These are phyloP conservation scores for Gastracanthus pulcherrimus DNA, from an alignment of 2,888 invertebrate genomes.

Conservation along the genomic window DNA sequence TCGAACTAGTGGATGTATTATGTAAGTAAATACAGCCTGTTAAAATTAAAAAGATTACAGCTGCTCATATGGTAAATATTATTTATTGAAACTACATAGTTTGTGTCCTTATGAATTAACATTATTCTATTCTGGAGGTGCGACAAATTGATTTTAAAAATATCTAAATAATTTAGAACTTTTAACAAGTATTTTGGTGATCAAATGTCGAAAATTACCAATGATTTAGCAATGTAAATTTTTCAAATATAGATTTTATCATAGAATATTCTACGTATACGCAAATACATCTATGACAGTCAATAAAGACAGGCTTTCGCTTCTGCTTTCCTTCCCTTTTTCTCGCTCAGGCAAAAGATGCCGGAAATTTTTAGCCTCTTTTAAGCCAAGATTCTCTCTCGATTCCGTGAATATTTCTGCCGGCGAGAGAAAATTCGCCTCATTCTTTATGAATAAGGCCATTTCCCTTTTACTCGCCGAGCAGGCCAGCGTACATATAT, in stretches of 20 bases:
- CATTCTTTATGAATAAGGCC: constrained; percentile 59
- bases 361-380: constrained; percentile 53
- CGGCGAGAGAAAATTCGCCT: constrained; percentile 47
- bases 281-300: background rate
- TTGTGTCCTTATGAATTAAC: too few relatives aligned
- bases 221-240: background rate
- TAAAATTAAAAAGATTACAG: too few relatives aligned
- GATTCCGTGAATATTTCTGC: constrained; percentile 44
- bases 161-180: background rate
- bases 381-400: constrained; percentile 7
- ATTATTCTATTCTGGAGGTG: background rate
- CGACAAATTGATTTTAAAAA: background rate
- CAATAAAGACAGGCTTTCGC: constrained; percentile 3
- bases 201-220: background rate
- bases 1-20: too few relatives aligned
- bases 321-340: background rate
- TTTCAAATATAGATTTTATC: background rate
- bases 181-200: background rate
- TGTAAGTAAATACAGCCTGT: too few relatives aligned
- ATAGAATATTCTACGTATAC: background rate
- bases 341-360: constrained; percentile 27
- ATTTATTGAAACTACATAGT: too few relatives aligned
- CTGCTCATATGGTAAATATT: too few relatives aligned
- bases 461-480: constrained; percentile 56
- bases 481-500: constrained; percentile 1